Percentiles rank a stretch among this genome's conserved stretches.
Evolutionary conservation across 1,140 invertebrate species (phyloP).

Genomic region (Tetramorium parvispinum): DNA sequence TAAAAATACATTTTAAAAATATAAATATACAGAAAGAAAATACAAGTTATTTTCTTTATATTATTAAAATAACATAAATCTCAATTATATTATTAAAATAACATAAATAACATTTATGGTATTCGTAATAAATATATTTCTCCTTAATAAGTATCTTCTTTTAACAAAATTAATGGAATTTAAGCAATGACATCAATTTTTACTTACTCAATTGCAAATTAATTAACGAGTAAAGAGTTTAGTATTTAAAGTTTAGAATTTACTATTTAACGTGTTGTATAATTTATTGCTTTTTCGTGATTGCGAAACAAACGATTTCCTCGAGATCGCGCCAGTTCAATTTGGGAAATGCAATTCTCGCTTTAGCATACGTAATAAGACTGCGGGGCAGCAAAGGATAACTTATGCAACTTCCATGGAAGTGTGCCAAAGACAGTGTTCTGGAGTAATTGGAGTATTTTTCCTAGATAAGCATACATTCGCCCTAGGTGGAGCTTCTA

Average conservation of each 20-base stretch:
- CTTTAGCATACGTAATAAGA: background rate
- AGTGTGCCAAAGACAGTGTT: conserved; percentile 43
- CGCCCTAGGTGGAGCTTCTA: conserved; percentile 39
- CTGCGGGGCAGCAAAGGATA: background rate
- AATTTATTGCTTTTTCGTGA: background rate
- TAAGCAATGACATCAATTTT: background rate
- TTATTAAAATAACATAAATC: background rate
- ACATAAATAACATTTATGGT: background rate
- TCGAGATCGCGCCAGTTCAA: background rate
- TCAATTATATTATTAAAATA: background rate
- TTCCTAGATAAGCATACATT: background rate
- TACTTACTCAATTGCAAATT: background rate
- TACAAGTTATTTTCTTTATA: no score
- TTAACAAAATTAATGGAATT: no score
- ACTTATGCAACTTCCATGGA: conserved; percentile 31
- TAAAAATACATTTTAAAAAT: background rate
- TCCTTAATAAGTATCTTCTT: no score
- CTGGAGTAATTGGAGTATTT: conserved; percentile 28
- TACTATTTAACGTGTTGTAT: background rate
- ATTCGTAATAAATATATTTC: no score
- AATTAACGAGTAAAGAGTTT: background rate
- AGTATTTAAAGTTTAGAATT: background rate
- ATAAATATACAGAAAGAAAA: background rate
- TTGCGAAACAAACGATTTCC: background rate
- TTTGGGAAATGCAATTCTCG: background rate